These are phyloP conservation scores for Pogonomyrmex californicus DNA, from an alignment of 1,140 invertebrate genomes.

Conservation along the genomic window DNA sequence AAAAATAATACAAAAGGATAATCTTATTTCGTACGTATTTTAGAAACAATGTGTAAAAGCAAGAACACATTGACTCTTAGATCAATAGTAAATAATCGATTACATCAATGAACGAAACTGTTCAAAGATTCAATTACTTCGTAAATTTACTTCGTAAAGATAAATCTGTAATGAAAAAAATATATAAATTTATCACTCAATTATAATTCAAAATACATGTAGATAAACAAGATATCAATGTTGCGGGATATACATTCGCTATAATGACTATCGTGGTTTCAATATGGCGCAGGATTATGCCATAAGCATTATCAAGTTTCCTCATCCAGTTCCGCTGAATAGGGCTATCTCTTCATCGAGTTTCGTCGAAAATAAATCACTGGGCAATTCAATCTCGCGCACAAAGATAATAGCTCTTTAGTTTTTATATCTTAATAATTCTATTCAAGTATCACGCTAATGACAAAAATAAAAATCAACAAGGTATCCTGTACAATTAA, in stretches of 20 bases:
- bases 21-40: neutral
- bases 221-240: constrained; percentile 58
- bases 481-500: constrained; percentile 35
- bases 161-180: neutral
- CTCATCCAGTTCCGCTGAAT: constrained; percentile 16
- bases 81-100: neutral
- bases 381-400: neutral
- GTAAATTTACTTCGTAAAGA: neutral
- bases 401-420: constrained; percentile 18
- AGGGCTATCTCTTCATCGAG: constrained; percentile 1
- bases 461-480: constrained; percentile 45
- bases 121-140: neutral
- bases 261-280: constrained; percentile 45
- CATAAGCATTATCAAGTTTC: constrained; percentile 63
- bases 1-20: no score
- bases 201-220: constrained; percentile 26
- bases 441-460: constrained; percentile 15
- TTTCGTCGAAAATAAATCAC: constrained; percentile 46
- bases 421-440: constrained; percentile 19
- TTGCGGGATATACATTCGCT: constrained; percentile 62
- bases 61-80: neutral
- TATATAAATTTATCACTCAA: neutral
- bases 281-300: constrained; percentile 50
- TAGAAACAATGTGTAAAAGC: neutral
- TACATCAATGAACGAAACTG: neutral